These are phyloP conservation scores for Odontothrips loti DNA, from an alignment of 2,888 invertebrate species.

Conservation along the genomic window DNA sequence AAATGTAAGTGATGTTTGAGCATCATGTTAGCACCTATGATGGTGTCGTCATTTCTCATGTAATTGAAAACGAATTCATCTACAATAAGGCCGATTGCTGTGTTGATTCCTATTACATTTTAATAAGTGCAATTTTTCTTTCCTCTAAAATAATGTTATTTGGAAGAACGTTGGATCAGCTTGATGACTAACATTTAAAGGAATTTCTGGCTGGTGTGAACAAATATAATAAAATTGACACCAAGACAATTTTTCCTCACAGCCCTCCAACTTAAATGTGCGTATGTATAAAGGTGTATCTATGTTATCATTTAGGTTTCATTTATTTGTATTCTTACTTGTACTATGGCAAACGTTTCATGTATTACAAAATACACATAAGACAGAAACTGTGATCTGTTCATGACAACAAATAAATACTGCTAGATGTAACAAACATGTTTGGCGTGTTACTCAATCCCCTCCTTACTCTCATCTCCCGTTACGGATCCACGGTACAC, in stretches of 20 bases:
- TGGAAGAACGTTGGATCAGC: not conserved
- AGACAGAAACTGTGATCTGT: constrained; percentile 26
- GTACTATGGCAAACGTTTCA: constrained; percentile 4
- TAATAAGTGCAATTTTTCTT: not conserved
- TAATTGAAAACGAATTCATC: not conserved
- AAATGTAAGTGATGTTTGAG: constrained; percentile 2
- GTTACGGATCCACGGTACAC: no score
- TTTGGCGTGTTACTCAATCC: no score
- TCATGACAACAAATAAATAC: constrained; percentile 27
- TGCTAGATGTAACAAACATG: not conserved
- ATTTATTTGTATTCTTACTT: constrained; percentile 10
- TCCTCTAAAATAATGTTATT: not conserved
- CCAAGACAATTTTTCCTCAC: not conserved
- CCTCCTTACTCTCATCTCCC: no score
- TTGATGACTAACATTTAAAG: not conserved
- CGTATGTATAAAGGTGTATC: not conserved
- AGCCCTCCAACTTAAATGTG: not conserved
- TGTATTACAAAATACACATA: constrained; percentile 12
- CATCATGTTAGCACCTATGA: not conserved
- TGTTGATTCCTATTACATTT: not conserved
- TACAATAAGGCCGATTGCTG: not conserved
- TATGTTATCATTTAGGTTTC: constrained; percentile 4
- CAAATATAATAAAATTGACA: not conserved
- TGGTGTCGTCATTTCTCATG: constrained; percentile 3
- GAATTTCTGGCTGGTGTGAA: not conserved